Evolutionary conservation across 2,888 invertebrate species (phyloP), one percentile per base, ranked within the genome.

Genomic region (Andricus quercusramuli): DNA sequence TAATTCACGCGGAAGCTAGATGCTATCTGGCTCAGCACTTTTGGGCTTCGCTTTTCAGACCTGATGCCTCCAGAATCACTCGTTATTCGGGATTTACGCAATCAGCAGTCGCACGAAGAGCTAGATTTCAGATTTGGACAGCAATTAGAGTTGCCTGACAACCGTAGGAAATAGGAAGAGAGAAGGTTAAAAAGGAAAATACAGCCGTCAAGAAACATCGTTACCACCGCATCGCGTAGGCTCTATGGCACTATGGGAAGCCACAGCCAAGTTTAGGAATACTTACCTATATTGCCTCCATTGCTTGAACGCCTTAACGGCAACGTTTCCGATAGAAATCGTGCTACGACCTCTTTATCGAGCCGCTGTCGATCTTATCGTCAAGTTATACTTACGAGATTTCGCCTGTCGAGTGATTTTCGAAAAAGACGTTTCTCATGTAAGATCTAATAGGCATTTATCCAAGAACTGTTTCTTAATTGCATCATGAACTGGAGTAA

Each of bases 121-220:
- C 74, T 74, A 74, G 74, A 74, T 56, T 74, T 56, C 51, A 74
- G 74, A 74, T 74, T 74, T 74, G 74, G 74, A 56, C 74, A 74
- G 74, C 74, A 74, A 74, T 74, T 74, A 74, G 74, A 74, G 74
- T 56, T 51, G 29, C 51, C 56, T 74, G 74, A 74, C 74, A 74
- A 32, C 51, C n/a, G 32, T 56, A 74, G 47, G 20, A 74, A 74
- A 74, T 51, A 74, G 51, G 51, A 56, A 74, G 32, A 29, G 51
- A 13, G 17, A 17, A 47, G 47, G 51, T n/a, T 67, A 8, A 68
- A 68, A 68, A 25, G 29, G 51, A 47, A 47, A 74, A 74, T 74
- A 51, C 32, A 74, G 32, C 74, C 51, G 25, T 74, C 74, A 29
- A 56, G 51, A 74, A 29, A 9, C 29, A 74, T 56, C 74, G 74